These are phyloP conservation scores for Argyresthia goedartella DNA, from an alignment of 2,888 invertebrate species.

Conservation along the genomic window DNA sequence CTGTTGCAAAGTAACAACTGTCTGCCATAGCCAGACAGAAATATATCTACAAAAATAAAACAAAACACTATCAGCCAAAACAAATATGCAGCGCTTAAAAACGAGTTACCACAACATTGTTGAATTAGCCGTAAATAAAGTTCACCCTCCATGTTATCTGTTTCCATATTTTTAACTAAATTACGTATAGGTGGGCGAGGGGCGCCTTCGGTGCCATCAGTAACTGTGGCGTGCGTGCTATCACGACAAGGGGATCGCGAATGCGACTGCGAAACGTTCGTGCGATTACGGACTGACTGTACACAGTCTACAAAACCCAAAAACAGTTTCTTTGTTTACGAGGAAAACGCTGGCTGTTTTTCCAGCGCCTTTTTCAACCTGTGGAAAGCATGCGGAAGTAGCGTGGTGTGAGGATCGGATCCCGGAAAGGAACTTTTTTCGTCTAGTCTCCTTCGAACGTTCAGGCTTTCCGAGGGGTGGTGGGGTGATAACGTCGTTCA, in stretches of 20 bases:
- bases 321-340: not conserved
- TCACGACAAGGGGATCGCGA: constrained; percentile 59
- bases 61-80: not conserved
- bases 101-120: constrained; percentile 11
- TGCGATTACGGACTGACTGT: constrained; percentile 21
- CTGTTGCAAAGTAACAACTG: no score
- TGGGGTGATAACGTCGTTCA: constrained; percentile 56
- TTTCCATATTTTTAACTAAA: constrained; percentile 65
- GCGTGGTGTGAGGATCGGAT: constrained; percentile 3
- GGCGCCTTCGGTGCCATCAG: constrained; percentile 39
- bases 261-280: constrained; percentile 31
- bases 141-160: constrained; percentile 40
- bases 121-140: constrained; percentile 46
- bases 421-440: constrained; percentile 58
- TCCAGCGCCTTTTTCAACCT: not conserved
- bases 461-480: constrained; percentile 39
- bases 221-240: constrained; percentile 57
- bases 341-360: not conserved
- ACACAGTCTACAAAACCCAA: not conserved
- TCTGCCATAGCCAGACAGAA: no score
- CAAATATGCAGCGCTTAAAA: constrained; percentile 24
- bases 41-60: no score
- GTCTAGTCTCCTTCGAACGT: constrained; percentile 49
- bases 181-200: constrained; percentile 52
- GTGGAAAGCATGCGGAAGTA: not conserved